Conservation (phyloP, 2,888 invertebrate genomes). For the Dasysyrphus albostriatus region DNA sequence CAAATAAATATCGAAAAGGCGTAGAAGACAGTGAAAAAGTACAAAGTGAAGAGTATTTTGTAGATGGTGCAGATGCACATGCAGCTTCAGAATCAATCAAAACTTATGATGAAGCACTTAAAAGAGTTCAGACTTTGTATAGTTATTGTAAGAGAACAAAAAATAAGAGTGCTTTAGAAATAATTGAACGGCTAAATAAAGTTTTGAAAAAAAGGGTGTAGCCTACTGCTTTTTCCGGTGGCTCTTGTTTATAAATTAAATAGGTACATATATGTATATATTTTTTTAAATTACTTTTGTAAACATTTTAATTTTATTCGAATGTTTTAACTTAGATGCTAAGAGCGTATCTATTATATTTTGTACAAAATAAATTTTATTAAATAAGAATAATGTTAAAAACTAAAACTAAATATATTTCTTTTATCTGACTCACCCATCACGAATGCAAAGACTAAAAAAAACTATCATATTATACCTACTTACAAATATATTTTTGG, state of each 20-base stretch:
- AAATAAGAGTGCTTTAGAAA: conserved; percentile 31
- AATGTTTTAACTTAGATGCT: neutral
- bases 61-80: neutral
- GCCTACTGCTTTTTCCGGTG: neutral
- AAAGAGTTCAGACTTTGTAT: conserved; percentile 27
- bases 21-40: neutral
- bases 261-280: neutral
- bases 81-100: neutral
- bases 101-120: conserved; percentile 41
- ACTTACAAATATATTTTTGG: no score
- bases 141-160: conserved; percentile 12
- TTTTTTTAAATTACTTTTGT: neutral
- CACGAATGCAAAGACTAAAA: no score
- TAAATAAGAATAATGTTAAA: neutral
- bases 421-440: no score
- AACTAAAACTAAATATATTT: neutral
- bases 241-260: neutral
- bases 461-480: no score
- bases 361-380: neutral
- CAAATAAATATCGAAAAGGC: neutral
- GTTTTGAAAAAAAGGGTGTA: conserved; percentile 23
- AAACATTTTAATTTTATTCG: neutral
- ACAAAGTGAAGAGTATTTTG: neutral
- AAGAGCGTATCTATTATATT: neutral
- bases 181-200: conserved; percentile 16